Evolutionary conservation across 2,888 invertebrate genomes (phyloP).

Genomic region (Apodemia duryi): DNA sequence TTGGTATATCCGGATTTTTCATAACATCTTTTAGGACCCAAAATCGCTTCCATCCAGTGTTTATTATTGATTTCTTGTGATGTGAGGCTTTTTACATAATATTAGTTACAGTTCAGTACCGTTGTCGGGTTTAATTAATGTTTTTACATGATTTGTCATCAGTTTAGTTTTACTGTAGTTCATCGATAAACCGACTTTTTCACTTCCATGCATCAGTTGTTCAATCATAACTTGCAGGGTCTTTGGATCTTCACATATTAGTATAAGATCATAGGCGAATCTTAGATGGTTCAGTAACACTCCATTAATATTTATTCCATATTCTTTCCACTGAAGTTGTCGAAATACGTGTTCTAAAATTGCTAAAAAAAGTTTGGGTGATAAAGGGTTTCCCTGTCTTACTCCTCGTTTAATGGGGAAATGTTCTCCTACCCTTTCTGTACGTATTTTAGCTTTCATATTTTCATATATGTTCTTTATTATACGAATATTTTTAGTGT

Average conservation of each 20-base stretch:
- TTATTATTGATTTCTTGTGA: constrained; percentile 15
- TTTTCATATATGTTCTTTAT: constrained; percentile 22
- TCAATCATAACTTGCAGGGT: constrained; percentile 22
- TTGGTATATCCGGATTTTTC: constrained; percentile 19
- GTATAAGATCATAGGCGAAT: constrained; percentile 25
- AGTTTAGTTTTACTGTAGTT: constrained; percentile 25
- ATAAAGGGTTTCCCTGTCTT: constrained; percentile 24
- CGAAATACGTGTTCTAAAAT: constrained; percentile 25
- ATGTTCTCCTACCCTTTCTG: constrained; percentile 18
- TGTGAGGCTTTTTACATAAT: constrained; percentile 15
- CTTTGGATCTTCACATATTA: constrained; percentile 18
- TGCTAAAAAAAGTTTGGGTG: constrained; percentile 30
- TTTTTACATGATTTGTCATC: too few relatives aligned
- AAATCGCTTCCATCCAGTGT: constrained; percentile 13
- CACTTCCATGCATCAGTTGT: constrained; percentile 19
- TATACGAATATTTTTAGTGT: constrained; percentile 24
- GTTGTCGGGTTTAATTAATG: constrained; percentile 12
- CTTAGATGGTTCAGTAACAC: constrained; percentile 22
- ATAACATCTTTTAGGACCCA: constrained; percentile 18
- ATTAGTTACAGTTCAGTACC: constrained; percentile 3
- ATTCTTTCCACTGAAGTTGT: constrained; percentile 22
- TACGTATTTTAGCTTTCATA: constrained; percentile 17
- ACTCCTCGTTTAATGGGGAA: not conserved
- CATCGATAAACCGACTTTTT: constrained; percentile 20
- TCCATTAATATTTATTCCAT: constrained; percentile 25